Evolutionary conservation across 64 coral and sea anemone species (phyloP).

Genomic region (Dendronephthya gigantea): DNA sequence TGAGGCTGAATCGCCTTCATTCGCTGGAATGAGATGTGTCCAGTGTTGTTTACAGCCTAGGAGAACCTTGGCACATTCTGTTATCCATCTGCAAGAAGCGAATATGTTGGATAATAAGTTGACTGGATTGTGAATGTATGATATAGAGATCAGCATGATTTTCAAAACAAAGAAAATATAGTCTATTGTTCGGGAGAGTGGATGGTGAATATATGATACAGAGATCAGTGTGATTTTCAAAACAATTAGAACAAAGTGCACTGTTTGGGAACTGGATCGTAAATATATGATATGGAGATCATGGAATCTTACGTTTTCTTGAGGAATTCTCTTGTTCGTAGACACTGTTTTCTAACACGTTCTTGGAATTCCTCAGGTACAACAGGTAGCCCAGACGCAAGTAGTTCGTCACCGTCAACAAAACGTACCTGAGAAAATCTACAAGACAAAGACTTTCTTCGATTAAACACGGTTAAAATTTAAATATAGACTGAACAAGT

Average conservation of each 20-base stretch:
- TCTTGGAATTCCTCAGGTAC: constrained; percentile 72
- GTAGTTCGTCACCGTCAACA: constrained; percentile 69
- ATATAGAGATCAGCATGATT: no score
- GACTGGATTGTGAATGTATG: no score
- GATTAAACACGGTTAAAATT: no score
- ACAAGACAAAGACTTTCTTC: background rate
- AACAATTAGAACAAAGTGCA: no score
- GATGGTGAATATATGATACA: no score
- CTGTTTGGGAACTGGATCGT: no score
- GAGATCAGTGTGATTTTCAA: no score
- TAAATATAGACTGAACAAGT: no score
- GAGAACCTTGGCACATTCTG: constrained; percentile 79
- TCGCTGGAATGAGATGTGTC: constrained; percentile 70
- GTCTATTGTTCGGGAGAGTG: no score
- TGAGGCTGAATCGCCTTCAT: constrained; percentile 58
- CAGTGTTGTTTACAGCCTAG: constrained; percentile 53
- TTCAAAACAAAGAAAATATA: no score
- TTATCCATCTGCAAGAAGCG: constrained; percentile 54
- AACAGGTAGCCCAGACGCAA: constrained; percentile 64
- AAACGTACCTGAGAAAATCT: constrained; percentile 34
- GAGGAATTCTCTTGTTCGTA: constrained; percentile 83
- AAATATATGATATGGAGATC: no score
- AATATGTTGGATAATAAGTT: background rate
- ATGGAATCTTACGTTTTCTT: constrained; percentile 62
- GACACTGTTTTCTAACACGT: constrained; percentile 78